Base-by-base conservation (phyloP, 92 coral and sea anemone species). In the Epizoanthus ramosus region DNA sequence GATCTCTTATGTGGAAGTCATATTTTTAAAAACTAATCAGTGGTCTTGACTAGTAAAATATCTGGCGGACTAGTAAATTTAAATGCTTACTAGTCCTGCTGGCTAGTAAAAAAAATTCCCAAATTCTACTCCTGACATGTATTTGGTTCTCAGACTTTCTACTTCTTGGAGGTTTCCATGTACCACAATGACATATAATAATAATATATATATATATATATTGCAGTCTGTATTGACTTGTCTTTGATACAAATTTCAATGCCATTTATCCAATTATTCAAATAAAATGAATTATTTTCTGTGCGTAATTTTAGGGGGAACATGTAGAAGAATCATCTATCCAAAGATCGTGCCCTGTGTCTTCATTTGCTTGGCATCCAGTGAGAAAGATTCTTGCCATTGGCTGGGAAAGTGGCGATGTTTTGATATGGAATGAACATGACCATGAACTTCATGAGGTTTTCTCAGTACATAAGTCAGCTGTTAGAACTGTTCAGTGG, bases 381-480 rank as follows among this genome's bases (percentile, higher is more conserved):
- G 88, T 90, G n/a, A 88, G 98, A 74, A 96, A 96, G 74, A 92
- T 96, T 59, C 87, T 96, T 61, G 99, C 98, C 28, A 91, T 93
- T 67, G 98, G 98, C 37, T 96, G 99, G 99, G 91, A 92, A 80
- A 95, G 94, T 91, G 98, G 98, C 12, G 95, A 91, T 33, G 76
- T 95, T 17, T 68, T 95, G 57, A 75, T 92, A 16, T 95, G 98
- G 98, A 95, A 95, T 86, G 98, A 95, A 66, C 98, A 95, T 82
- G 98, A 95, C 67, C 98, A 68, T 72, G 98, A 93, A 61, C 80
- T 95, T 12, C 98, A 93, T 68, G 98, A 95, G 80, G 92, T 86
- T 57, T 74, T 82, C 57, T 87, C 95, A 35, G 86, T 88, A 52
- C 98, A 95, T 57, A 91, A 92, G 79, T 83, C 94, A 56, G 76